phyloP scores from a whole-genome alignment of 2,888 invertebrate species.

The Chymomyza caudatula region DNA sequence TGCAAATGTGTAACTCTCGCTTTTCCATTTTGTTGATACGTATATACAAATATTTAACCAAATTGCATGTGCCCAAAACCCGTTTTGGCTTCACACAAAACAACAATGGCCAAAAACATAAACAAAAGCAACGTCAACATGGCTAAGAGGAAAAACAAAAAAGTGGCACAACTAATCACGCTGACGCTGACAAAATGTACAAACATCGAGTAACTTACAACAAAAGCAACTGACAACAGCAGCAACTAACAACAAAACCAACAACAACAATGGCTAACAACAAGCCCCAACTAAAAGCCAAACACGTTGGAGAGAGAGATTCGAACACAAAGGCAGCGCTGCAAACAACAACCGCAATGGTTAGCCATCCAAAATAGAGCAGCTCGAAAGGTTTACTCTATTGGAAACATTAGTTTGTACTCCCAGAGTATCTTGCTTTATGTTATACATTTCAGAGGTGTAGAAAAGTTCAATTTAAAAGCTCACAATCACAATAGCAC shows the following conservation, averaged over 20 bases:
- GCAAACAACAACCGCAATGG: neutral
- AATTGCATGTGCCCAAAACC: conserved; percentile 16
- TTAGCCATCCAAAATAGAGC: neutral
- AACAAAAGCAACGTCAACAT: neutral
- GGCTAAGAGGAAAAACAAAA: conserved; percentile 11
- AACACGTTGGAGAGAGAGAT: neutral
- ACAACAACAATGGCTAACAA: conserved; percentile 1
- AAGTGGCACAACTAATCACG: conserved; percentile 59
- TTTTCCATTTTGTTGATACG: neutral
- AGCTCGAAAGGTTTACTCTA: neutral
- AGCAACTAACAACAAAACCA: conserved; percentile 19
- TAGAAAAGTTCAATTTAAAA: no score
- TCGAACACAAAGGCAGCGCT: no score
- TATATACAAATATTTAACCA: neutral
- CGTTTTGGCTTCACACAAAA: neutral
- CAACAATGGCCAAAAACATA: neutral
- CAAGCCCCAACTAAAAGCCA: conserved; percentile 6
- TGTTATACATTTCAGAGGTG: no score
- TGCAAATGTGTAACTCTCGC: neutral
- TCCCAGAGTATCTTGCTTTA: no score
- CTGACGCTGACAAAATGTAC: conserved; percentile 59
- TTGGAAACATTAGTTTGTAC: no score
- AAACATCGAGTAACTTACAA: conserved; percentile 40
- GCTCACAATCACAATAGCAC: no score
- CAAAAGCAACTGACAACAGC: conserved; percentile 23